Conservation (phyloP, 2,888 invertebrate species). For the Lasioglossum figueresi region DNA sequence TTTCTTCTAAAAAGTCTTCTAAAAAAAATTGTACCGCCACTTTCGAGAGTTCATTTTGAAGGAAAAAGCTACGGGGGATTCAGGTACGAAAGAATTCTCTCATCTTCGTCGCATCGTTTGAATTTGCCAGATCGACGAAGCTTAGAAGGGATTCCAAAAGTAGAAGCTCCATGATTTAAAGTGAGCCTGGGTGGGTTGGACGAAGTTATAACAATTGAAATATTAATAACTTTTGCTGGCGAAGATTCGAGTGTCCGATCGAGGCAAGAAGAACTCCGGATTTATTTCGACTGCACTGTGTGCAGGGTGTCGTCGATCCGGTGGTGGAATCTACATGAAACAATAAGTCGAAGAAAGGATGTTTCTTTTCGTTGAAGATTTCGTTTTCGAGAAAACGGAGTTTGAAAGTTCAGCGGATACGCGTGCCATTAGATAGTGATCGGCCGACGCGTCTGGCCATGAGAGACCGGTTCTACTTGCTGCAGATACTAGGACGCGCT, state of each 20-base stretch:
- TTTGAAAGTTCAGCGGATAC: neutral
- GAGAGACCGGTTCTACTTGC: neutral
- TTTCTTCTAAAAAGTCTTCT: neutral
- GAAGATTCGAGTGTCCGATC: neutral
- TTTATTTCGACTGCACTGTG: too few species aligned
- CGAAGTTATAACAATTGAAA: neutral
- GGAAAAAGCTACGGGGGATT: too few species aligned
- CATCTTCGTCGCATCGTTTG: neutral
- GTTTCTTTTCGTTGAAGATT: neutral
- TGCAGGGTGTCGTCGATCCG: too few species aligned
- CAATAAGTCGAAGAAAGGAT: neutral
- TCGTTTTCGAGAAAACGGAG: neutral
- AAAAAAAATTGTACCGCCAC: too few species aligned
- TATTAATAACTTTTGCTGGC: neutral
- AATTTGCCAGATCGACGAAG: neutral
- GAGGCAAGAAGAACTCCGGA: too few species aligned
- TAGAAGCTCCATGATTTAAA: neutral
- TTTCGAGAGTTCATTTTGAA: too few species aligned
- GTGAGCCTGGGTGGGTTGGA: neutral
- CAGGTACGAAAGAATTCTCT: neutral
- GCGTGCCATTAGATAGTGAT: neutral
- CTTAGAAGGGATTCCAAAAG: neutral
- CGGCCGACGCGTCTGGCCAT: neutral
- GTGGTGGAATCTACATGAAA: neutral
- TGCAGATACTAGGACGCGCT: neutral